Evolutionary conservation across 1,140 invertebrate species (phyloP).

Genomic region (Aporrectodea caliginosa): DNA sequence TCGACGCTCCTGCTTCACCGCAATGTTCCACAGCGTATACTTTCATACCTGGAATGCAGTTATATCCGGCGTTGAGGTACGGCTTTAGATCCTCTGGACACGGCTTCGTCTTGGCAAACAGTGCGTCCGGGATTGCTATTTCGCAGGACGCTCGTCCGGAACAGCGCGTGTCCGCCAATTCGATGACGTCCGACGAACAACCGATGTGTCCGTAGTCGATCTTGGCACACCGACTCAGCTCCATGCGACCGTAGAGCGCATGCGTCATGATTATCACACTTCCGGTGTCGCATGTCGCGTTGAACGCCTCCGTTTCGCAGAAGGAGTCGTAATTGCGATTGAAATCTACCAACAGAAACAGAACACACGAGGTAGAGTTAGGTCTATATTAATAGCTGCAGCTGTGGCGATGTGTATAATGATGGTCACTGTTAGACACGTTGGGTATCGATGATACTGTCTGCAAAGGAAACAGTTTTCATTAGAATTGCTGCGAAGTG

Average conservation of each 20-base stretch:
- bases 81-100: constrained; percentile 33
- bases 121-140: constrained; percentile 24
- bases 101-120: constrained; percentile 29
- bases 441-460: too few relatives aligned
- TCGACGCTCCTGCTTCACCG: too few relatives aligned
- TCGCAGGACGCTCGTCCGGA: constrained; percentile 25
- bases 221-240: constrained; percentile 24
- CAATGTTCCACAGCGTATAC: neutral
- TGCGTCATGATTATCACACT: constrained; percentile 20
- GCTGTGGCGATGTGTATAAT: too few relatives aligned
- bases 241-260: constrained; percentile 29
- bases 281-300: constrained; percentile 15
- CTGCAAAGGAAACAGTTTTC: too few relatives aligned
- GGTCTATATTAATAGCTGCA: too few relatives aligned
- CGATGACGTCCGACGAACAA: constrained; percentile 23
- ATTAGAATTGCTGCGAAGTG: too few relatives aligned
- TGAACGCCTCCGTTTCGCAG: constrained; percentile 28
- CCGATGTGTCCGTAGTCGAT: constrained; percentile 32
- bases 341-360: too few relatives aligned
- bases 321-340: too few relatives aligned
- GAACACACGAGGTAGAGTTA: too few relatives aligned
- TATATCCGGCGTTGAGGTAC: constrained; percentile 26
- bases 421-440: too few relatives aligned
- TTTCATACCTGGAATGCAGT: constrained; percentile 21
- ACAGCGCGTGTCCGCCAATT: constrained; percentile 15